Conservation (phyloP, 2,113 vertebrate species). For the Callocephalon fimbriatum region DNA sequence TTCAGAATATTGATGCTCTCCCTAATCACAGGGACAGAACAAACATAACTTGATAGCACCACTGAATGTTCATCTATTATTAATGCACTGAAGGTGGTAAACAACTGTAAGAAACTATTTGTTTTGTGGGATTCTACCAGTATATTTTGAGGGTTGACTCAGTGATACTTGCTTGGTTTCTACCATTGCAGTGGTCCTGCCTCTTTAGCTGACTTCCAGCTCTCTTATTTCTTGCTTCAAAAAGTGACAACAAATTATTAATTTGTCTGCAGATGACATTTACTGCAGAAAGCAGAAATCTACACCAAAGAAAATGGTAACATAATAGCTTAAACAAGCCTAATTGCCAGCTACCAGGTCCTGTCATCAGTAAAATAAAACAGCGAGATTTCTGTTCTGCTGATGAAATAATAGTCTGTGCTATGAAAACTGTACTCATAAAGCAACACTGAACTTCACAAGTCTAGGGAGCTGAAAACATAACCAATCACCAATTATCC, state of each 20-base stretch:
- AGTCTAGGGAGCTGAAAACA: not conserved
- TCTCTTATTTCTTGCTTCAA: slow-evolving; percentile 3
- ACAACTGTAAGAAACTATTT: not conserved
- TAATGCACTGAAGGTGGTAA: not conserved
- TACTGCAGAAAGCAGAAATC: slow-evolving; percentile 32
- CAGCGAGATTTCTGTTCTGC: not conserved
- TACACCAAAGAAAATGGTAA: slow-evolving; percentile 2
- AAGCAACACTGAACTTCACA: not conserved
- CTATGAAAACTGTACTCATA: not conserved
- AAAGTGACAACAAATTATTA: slow-evolving; percentile 55
- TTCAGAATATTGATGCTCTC: not conserved
- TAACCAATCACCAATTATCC: slow-evolving; percentile 5
- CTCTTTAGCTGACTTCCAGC: not conserved
- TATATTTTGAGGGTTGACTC: not conserved
- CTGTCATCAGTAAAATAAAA: slow-evolving; percentile 42
- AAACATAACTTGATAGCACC: not conserved
- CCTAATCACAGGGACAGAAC: not conserved
- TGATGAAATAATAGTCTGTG: slow-evolving; percentile 26
- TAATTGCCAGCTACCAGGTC: slow-evolving; percentile 4
- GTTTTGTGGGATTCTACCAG: not conserved
- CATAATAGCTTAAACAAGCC: slow-evolving; percentile 15
- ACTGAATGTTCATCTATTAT: not conserved
- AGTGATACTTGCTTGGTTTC: not conserved
- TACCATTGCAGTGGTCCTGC: not conserved
- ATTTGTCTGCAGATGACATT: slow-evolving; percentile 44